Percentiles rank a stretch among this genome's conserved stretches.
phyloP scores from a whole-genome alignment of 1,140 invertebrate species.

The Glossosoma conforme region DNA sequence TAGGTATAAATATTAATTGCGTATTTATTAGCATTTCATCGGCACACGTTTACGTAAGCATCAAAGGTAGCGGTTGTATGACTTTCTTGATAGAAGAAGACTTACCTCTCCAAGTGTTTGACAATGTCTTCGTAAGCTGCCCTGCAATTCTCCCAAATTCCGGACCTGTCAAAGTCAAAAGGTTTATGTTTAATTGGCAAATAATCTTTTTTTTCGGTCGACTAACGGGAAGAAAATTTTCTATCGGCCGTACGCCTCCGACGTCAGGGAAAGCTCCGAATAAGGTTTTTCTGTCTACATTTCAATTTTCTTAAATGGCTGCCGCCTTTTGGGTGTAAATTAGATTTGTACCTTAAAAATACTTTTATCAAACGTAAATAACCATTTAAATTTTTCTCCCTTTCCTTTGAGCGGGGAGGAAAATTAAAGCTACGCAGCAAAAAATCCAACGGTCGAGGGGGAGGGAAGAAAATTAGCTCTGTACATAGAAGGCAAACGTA shows the following conservation, averaged over 20 bases:
- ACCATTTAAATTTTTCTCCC: conserved; percentile 31
- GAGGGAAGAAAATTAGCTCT: conserved; percentile 25
- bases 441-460: conserved; percentile 6
- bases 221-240: conserved; percentile 15
- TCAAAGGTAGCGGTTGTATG: too few relatives aligned
- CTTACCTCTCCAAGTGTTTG: conserved; percentile 87
- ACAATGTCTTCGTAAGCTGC: conserved; percentile 90
- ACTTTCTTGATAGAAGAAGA: conserved; percentile 22
- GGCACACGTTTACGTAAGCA: too few relatives aligned
- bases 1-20: too few relatives aligned
- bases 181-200: conserved; percentile 32
- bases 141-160: conserved; percentile 90
- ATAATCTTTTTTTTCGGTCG: conserved; percentile 24
- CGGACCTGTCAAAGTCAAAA: conserved; percentile 63
- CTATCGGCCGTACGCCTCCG: conserved; percentile 3
- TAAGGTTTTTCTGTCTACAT: conserved; percentile 28
- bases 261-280: conserved; percentile 11
- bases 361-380: conserved; percentile 33
- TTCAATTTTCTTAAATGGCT: conserved; percentile 31
- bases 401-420: conserved; percentile 25
- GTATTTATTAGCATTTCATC: too few relatives aligned
- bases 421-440: conserved; percentile 30
- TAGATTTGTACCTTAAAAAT: conserved; percentile 32
- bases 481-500: too few relatives aligned
- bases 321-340: conserved; percentile 31